Base-by-base conservation (phyloP, 2,797 vertebrate genomes). In the Triplophysa yarkandensis region DNA sequence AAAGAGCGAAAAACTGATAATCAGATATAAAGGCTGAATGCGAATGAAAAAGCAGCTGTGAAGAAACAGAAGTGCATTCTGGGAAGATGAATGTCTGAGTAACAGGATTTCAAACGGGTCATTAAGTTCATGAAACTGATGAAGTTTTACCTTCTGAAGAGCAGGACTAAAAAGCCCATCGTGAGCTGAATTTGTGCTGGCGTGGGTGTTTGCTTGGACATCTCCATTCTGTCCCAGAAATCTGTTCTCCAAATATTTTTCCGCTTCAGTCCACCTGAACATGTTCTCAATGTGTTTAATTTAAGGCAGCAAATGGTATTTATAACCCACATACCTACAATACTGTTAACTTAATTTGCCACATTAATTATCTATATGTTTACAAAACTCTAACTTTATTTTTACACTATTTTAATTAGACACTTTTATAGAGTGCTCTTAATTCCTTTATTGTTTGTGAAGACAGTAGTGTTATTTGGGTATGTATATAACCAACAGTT, bases 1-100 rank as follows among this genome's bases (percentile, higher is more conserved):
- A 58, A 39, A 2, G 21, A 25, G 36, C 14, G 1, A 23, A 70
- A 71, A 34, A 60, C 25, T 27, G 36, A 32, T 65, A 73, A 73
- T 64, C 61, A 32, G n/a, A 73, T 55, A 65, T 55, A 64, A 64
- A 64, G 61, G 13, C 25, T 64, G 48, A 65, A 54, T 23, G 48
- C 0, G n/a, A 65, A 64, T 44, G 27, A 55, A 73, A 55, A 55
- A 25, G 23, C n/a, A 28, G 21, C 71, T 32, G 71, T 55, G 43
- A 54, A 63, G 46, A 72, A 23, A 63, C 39, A 41, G 21, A 30
- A 50, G 1, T 10, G 46, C 32, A 55, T 21, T 68, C 50, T 68
- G 50, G 48, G 21, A 39, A 34, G 34, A 55, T 57, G 36, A 69
- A 69, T 69, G 52, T 16, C 54, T 58, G 54, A 57, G 14, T 57